Conservation (phyloP, 1,140 invertebrate species). For the Teleopsis dalmanni region DNA sequence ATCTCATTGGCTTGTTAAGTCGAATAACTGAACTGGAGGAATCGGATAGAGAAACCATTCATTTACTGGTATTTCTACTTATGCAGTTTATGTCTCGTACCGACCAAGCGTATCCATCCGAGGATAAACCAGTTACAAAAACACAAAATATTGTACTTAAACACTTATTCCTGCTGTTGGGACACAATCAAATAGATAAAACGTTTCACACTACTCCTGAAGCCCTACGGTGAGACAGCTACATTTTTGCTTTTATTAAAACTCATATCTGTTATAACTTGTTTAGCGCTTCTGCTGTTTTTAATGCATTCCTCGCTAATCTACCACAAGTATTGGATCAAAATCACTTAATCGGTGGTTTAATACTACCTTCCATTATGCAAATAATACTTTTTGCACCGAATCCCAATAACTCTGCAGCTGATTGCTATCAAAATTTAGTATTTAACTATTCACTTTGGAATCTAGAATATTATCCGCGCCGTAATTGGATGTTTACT, state of each 20-base stretch:
- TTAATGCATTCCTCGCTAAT: slow-evolving; percentile 91
- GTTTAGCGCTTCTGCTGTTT: slow-evolving; percentile 70
- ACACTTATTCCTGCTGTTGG: slow-evolving; percentile 87
- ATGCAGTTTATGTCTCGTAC: slow-evolving; percentile 86
- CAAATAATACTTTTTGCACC: slow-evolving; percentile 83
- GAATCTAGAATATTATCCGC: slow-evolving; percentile 73
- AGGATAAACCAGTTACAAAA: slow-evolving; percentile 71
- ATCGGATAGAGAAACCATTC: slow-evolving; percentile 90
- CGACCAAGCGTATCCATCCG: slow-evolving; percentile 69
- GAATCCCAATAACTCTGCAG: slow-evolving; percentile 51
- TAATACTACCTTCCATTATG: slow-evolving; percentile 76
- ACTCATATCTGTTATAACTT: slow-evolving; percentile 22
- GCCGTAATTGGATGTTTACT: slow-evolving; percentile 87
- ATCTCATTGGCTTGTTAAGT: slow-evolving; percentile 59
- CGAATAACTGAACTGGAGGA: slow-evolving; percentile 89
- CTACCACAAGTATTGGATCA: slow-evolving; percentile 89
- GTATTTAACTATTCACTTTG: slow-evolving; percentile 69
- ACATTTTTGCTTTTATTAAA: background rate
- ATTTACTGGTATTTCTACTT: slow-evolving; percentile 88
- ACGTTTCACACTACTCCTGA: slow-evolving; percentile 84
- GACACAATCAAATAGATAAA: slow-evolving; percentile 87
- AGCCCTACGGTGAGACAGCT: slow-evolving; percentile 60
- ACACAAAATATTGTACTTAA: slow-evolving; percentile 82
- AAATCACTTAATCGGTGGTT: slow-evolving; percentile 84
- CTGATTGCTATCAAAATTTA: slow-evolving; percentile 39